These are phyloP conservation scores for Scaptodrosophila lebanonensis DNA, from an alignment of 1,140 invertebrate genomes.

Conservation along the genomic window DNA sequence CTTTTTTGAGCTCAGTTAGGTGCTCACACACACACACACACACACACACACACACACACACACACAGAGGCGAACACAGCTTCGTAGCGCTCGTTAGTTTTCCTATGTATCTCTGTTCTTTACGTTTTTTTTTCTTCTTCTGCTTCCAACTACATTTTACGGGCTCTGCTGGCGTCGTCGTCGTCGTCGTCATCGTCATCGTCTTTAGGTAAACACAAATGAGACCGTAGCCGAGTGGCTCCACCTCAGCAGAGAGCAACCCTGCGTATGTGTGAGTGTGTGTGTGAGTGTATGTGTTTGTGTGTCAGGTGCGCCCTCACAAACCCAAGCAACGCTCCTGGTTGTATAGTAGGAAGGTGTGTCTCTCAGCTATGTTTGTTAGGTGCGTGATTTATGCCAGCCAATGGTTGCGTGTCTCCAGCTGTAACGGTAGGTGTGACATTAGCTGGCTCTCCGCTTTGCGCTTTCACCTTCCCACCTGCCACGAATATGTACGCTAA, in stretches of 20 bases:
- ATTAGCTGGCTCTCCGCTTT: conserved; percentile 49
- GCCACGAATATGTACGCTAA: conserved; percentile 62
- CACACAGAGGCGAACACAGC: conserved; percentile 14
- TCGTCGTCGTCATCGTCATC: too few species aligned
- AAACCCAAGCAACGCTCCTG: conserved; percentile 34
- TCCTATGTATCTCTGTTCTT: conserved; percentile 40
- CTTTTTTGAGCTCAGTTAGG: conserved; percentile 64
- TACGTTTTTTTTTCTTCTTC: conserved; percentile 28
- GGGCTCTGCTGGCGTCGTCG: conserved; percentile 27
- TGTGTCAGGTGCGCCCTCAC: conserved; percentile 48
- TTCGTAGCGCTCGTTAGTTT: conserved; percentile 61
- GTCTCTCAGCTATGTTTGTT: conserved; percentile 50
- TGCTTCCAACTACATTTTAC: conserved; percentile 14
- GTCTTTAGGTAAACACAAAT: conserved; percentile 77
- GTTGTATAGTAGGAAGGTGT: conserved; percentile 59
- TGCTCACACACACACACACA: conserved; percentile 32
- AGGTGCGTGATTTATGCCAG: conserved; percentile 76
- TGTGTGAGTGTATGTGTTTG: conserved; percentile 8
- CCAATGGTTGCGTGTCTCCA: conserved; percentile 74
- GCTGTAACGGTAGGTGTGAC: conserved; percentile 69
- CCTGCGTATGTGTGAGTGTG: conserved; percentile 1
- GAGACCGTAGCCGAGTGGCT: conserved; percentile 52
- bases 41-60: background rate
- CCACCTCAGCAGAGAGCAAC: conserved; percentile 34
- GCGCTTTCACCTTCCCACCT: conserved; percentile 36